These are phyloP conservation scores for Periophthalmus modestus DNA, from an alignment of 2,113 vertebrate species.

Conservation along the genomic window DNA sequence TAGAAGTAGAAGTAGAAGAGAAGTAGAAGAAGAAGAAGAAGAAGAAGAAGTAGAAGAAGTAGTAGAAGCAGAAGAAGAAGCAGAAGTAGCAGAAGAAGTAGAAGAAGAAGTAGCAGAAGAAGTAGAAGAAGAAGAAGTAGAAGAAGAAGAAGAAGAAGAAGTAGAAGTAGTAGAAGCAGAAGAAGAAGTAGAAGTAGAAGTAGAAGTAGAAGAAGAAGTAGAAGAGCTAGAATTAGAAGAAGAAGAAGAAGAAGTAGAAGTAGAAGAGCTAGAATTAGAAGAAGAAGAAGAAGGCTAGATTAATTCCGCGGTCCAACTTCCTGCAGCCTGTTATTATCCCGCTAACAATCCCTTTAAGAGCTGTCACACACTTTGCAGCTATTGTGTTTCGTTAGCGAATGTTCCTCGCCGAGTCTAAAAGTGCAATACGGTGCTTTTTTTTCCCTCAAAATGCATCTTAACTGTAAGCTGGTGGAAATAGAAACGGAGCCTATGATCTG, in stretches of 20 bases:
- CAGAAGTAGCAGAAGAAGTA: conserved; percentile 46
- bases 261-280: too few relatives aligned
- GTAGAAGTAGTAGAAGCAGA: too few relatives aligned
- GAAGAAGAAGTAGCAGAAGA: conserved; percentile 53
- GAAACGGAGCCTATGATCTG: conserved; percentile 34
- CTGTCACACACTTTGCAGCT: conserved; percentile 73
- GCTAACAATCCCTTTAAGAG: conserved; percentile 76
- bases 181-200: conserved; percentile 64
- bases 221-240: too few relatives aligned
- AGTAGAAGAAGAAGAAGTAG: conserved; percentile 67
- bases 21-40: conserved; percentile 60
- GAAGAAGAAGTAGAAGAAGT: conserved; percentile 61
- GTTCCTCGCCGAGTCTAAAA: conserved; percentile 29
- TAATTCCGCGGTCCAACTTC: conserved; percentile 68
- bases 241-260: conserved; percentile 64
- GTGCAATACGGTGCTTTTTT: conserved; percentile 50
- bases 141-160: conserved; percentile 59
- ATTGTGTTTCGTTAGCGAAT: conserved; percentile 65
- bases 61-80: too few relatives aligned
- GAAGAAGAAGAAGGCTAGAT: conserved; percentile 64
- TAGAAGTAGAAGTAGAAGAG: conserved; percentile 61
- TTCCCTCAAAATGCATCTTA: conserved; percentile 52
- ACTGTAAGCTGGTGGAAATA: conserved; percentile 49
- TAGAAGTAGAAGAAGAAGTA: conserved; percentile 55
- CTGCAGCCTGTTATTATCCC: conserved; percentile 71